These are phyloP conservation scores for Cynodonichthys magdalenae DNA, from an alignment of 2,797 vertebrate species.

Conservation along the genomic window DNA sequence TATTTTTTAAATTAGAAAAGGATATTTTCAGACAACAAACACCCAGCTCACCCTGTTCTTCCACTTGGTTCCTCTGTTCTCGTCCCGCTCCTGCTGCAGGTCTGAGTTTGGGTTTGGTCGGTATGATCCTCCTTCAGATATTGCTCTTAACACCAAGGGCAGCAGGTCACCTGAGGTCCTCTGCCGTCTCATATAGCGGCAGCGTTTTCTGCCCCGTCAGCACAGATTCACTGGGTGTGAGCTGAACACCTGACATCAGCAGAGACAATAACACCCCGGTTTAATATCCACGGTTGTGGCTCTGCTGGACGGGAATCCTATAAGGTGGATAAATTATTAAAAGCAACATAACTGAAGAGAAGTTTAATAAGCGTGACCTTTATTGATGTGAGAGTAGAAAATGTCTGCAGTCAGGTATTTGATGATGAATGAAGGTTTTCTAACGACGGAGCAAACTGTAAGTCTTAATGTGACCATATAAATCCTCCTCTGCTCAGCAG, in stretches of 20 bases:
- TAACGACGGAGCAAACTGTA: background rate
- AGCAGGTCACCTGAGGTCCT: too few species aligned
- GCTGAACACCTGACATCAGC: conserved; percentile 33
- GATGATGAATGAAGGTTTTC: background rate
- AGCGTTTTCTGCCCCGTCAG: conserved; percentile 57
- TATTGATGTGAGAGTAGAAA: background rate
- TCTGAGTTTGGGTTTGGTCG: background rate
- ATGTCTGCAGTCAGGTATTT: background rate
- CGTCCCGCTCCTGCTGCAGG: background rate
- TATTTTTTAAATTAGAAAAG: background rate
- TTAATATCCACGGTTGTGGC: conserved; percentile 18
- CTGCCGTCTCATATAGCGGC: background rate
- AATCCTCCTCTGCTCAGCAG: too few species aligned
- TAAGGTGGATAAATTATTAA: conserved; percentile 2
- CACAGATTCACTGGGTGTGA: conserved; percentile 14
- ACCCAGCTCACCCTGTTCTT: too few species aligned
- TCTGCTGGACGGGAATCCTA: conserved; percentile 8
- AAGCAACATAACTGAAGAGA: background rate
- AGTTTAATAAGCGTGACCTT: background rate
- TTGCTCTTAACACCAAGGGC: too few species aligned
- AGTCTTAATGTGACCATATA: background rate
- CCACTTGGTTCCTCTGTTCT: too few species aligned
- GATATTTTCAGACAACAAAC: background rate
- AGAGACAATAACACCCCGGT: conserved; percentile 40
- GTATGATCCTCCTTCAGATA: too few species aligned